A percentile compares a stretch with the other conserved stretches of the same genome.
These are phyloP conservation scores for Coptodon bakossiorum DNA, from an alignment of 2,113 vertebrate species.

Conservation along the genomic window DNA sequence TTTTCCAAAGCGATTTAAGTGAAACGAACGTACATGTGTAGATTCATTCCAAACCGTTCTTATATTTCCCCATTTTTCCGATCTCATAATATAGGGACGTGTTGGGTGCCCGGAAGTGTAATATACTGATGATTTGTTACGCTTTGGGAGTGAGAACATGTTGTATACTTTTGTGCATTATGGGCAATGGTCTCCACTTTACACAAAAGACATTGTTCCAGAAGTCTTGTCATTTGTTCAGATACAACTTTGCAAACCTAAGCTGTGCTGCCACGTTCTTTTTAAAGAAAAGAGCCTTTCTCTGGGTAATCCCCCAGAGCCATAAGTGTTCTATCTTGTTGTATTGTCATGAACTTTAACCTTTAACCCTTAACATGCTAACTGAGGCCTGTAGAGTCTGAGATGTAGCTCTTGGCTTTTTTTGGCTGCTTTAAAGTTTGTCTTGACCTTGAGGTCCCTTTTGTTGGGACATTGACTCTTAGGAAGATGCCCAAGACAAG, in stretches of 20 bases:
- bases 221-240: neutral
- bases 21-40: neutral
- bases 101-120: neutral
- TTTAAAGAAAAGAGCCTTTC: neutral
- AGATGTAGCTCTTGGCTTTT: neutral
- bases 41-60: neutral
- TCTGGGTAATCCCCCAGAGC: neutral
- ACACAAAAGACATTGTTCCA: neutral
- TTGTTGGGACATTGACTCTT: rapidly evolving
- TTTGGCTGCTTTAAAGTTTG: neutral
- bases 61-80: neutral
- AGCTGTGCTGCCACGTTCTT: neutral
- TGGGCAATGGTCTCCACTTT: rapidly evolving
- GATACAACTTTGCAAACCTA: neutral
- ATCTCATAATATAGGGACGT: neutral
- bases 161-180: neutral
- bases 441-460: neutral
- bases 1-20: neutral
- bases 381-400: neutral
- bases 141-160: rapidly evolving
- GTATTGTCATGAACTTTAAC: neutral
- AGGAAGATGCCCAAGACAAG: neutral
- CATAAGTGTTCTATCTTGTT: rapidly evolving
- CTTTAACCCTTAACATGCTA: neutral
- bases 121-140: neutral